Evolutionary conservation across 2,797 vertebrate species (phyloP).

Genomic region (Myoxocephalus aenaeus): DNA sequence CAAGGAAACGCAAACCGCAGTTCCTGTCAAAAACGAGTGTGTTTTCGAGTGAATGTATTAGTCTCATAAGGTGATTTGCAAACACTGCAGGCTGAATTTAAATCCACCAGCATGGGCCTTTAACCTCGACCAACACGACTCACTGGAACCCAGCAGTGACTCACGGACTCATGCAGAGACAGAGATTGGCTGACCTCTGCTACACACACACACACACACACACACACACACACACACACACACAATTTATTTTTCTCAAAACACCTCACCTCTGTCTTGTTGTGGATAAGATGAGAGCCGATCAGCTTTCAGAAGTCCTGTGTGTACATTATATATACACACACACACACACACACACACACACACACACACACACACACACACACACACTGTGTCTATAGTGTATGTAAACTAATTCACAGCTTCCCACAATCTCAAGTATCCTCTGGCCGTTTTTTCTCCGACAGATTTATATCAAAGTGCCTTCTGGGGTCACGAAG

Average conservation of each 20-base stretch:
- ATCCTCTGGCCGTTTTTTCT: conserved; percentile 30
- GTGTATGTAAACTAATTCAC: conserved; percentile 37
- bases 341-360: not conserved
- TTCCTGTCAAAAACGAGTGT: not conserved
- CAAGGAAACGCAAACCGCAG: not conserved
- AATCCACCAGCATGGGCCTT: not conserved
- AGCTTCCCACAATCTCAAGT: conserved; percentile 31
- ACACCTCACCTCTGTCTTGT: conserved; percentile 3
- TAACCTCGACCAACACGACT: not conserved
- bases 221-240: not conserved
- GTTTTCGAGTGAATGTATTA: conserved; percentile 6
- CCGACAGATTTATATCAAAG: conserved; percentile 50
- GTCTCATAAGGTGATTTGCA: conserved; percentile 10
- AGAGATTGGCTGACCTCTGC: conserved; percentile 12
- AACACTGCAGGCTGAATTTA: conserved; percentile 15
- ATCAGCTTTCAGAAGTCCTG: not conserved
- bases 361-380: conserved; percentile 9
- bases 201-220: not conserved
- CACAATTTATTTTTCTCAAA: not conserved
- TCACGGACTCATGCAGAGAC: not conserved
- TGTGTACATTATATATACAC: not conserved
- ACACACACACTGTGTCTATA: not conserved
- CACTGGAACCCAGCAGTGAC: conserved; percentile 14
- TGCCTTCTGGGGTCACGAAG: conserved; percentile 16
- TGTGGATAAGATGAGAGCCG: conserved; percentile 3